Percentiles rank a stretch among this genome's conserved stretches.
Conservation (phyloP, 2,888 invertebrate genomes). For the Cerastis rubricosa region DNA sequence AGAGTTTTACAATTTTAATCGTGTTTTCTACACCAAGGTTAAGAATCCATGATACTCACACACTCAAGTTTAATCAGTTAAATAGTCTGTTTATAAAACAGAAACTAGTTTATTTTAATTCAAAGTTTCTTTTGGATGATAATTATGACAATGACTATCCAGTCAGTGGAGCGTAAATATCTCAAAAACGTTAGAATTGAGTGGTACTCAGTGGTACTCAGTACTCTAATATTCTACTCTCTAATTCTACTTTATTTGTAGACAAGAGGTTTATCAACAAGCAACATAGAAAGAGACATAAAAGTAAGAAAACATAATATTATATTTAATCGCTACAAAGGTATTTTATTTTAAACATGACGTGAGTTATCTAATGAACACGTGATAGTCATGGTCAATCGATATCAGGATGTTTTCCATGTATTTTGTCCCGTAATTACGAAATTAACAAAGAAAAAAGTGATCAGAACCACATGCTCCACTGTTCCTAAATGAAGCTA, state of each 20-base stretch:
- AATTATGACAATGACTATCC: constrained; percentile 16
- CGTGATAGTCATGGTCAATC: not conserved
- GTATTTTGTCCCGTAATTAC: not conserved
- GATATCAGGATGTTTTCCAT: not conserved
- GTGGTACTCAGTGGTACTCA: no score
- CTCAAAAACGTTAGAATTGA: not conserved
- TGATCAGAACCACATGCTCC: no score
- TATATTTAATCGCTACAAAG: not conserved
- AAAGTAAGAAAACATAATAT: not conserved
- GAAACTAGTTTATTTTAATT: constrained; percentile 3
- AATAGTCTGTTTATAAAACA: not conserved
- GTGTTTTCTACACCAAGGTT: not conserved
- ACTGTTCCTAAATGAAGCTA: no score
- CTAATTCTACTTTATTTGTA: not conserved
- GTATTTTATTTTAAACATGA: not conserved
- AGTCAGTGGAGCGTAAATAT: constrained; percentile 4
- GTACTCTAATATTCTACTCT: no score
- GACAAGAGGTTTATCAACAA: not conserved
- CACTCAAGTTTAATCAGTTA: not conserved
- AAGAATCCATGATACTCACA: not conserved
- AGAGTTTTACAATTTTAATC: not conserved
- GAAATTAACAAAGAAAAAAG: not conserved
- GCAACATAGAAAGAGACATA: not conserved
- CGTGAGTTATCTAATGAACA: not conserved
- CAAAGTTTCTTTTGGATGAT: not conserved